phyloP scores from a whole-genome alignment of 2,797 vertebrate genomes.

The Etheostoma perlongum region DNA sequence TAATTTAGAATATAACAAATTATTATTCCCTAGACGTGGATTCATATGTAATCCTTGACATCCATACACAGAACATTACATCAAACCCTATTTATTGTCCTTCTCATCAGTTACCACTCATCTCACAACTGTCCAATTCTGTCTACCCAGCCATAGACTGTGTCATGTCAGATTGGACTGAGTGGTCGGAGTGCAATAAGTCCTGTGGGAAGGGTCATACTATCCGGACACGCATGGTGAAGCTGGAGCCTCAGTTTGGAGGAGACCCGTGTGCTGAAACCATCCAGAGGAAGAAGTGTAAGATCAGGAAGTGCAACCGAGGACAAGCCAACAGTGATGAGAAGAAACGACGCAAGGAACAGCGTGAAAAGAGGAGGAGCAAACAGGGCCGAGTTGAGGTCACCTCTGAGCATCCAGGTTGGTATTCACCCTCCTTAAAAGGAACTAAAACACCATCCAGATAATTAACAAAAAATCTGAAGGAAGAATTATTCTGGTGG shows the following conservation, averaged over 20 bases:
- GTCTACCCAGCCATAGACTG: slow-evolving; percentile 91
- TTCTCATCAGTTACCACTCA: background rate
- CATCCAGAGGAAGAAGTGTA: slow-evolving; percentile 94
- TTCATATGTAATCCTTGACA: background rate
- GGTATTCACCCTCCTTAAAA: background rate
- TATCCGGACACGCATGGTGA: slow-evolving; percentile 93
- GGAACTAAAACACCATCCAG: background rate
- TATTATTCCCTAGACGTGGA: background rate
- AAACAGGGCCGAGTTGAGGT: slow-evolving; percentile 87
- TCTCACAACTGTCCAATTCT: background rate
- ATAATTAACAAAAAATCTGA: background rate
- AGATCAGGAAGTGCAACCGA: slow-evolving; percentile 92
- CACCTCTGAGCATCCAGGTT: slow-evolving; percentile 91
- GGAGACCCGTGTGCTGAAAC: slow-evolving; percentile 92
- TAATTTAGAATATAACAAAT: slow-evolving; percentile 4
- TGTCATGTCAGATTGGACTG: slow-evolving; percentile 93
- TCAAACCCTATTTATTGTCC: background rate
- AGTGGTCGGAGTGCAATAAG: slow-evolving; percentile 98
- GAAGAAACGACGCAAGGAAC: slow-evolving; percentile 92
- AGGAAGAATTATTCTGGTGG: background rate
- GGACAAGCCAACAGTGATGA: slow-evolving; percentile 88
- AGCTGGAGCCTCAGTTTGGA: slow-evolving; percentile 95
- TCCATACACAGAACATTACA: background rate
- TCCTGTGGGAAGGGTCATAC: slow-evolving; percentile 98
- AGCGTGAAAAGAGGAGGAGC: slow-evolving; percentile 91